These are phyloP conservation scores for Epistrophe grossulariae DNA, from an alignment of 2,888 invertebrate genomes.

Conservation along the genomic window DNA sequence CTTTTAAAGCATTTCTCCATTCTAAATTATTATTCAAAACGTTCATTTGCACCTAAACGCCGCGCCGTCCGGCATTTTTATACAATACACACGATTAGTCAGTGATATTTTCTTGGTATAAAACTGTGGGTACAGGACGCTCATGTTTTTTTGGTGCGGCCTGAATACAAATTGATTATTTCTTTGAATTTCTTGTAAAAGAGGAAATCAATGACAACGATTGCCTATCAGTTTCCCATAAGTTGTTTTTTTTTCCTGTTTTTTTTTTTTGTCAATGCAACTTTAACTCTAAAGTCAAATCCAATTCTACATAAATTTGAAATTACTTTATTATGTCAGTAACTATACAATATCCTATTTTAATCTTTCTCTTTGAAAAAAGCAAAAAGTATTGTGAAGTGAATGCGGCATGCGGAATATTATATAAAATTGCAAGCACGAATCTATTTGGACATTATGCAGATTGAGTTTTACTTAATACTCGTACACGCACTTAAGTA, in stretches of 20 bases:
- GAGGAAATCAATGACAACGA: constrained; percentile 77
- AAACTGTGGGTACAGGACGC: constrained; percentile 59
- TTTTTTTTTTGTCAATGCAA: constrained; percentile 3
- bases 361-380: constrained; percentile 19
- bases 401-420: constrained; percentile 23
- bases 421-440: constrained; percentile 36
- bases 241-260: neutral
- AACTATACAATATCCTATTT: constrained; percentile 44
- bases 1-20: constrained; percentile 36
- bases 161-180: constrained; percentile 63
- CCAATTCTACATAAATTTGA: constrained; percentile 37
- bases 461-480: constrained; percentile 19
- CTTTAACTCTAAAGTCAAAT: constrained; percentile 22
- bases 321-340: constrained; percentile 53
- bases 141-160: constrained; percentile 48
- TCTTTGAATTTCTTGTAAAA: constrained; percentile 59
- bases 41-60: constrained; percentile 67
- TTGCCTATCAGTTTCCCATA: constrained; percentile 72
- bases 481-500: constrained; percentile 25
- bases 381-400: neutral
- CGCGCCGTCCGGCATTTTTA: constrained; percentile 62
- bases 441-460: constrained; percentile 24
- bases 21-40: constrained; percentile 64
- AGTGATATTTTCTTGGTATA: constrained; percentile 59
- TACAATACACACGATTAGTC: constrained; percentile 58